phyloP scores from a whole-genome alignment of 1,140 invertebrate species.

The Meloidogyne floridensis region DNA sequence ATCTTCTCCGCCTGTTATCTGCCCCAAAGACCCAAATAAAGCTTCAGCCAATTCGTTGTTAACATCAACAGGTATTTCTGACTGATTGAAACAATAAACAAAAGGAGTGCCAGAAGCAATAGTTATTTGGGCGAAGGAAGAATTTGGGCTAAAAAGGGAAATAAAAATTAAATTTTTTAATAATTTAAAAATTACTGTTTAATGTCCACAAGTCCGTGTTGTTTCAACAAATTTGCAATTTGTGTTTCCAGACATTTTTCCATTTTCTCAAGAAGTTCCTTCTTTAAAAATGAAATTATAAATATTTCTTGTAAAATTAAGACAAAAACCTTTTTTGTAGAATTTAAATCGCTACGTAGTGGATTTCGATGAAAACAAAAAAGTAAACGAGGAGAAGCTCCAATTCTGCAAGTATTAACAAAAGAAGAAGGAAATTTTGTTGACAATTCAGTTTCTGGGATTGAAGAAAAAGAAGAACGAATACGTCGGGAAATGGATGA shows the following conservation, averaged over 20 bases:
- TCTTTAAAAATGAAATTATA: conserved; percentile 20
- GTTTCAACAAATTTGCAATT: conserved; percentile 32
- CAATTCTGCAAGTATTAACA: conserved; percentile 26
- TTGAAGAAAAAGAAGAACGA: neutral
- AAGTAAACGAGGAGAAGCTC: conserved; percentile 15
- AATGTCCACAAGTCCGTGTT: conserved; percentile 36
- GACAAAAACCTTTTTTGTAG: conserved; percentile 33
- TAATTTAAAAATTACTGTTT: neutral
- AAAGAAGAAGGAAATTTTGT: neutral
- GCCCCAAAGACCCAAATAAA: neutral
- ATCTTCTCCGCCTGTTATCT: neutral
- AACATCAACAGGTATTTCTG: conserved; percentile 15
- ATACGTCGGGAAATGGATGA: neutral
- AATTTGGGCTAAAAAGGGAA: conserved; percentile 14
- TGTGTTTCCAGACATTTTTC: conserved; percentile 37
- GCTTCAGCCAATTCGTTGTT: conserved; percentile 18
- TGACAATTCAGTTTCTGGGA: neutral
- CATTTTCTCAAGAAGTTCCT: conserved; percentile 43
- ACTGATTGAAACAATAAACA: conserved; percentile 28
- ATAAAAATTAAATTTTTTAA: neutral
- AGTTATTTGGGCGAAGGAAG: conserved; percentile 19
- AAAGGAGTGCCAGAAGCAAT: conserved; percentile 30
- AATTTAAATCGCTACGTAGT: conserved; percentile 31
- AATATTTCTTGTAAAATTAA: neutral
- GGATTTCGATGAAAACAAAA: conserved; percentile 39